Evolutionary conservation across 2,888 invertebrate species (phyloP), one percentile per base, ranked within the genome.

Genomic region (Sarcophaga subvicina): DNA sequence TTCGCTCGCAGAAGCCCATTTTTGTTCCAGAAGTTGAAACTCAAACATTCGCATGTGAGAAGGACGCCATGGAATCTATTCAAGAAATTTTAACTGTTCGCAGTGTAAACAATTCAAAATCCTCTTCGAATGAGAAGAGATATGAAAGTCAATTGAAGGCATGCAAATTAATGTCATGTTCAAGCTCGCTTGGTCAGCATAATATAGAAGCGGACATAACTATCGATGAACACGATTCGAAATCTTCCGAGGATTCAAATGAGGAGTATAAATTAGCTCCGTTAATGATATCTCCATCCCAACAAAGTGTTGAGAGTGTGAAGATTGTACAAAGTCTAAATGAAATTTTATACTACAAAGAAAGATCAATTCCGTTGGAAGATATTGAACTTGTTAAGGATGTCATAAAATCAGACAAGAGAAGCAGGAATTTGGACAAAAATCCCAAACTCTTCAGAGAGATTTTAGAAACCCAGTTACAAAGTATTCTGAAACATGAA

Each of bases 401-500:
- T n/a, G 88, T 90, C 20, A 85, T 91, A 6, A 90, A 89, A 45
- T 86, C 90, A 4, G 90, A 90, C 67, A 89, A 89, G 22, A 88
- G 90, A 1, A 87, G 89, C 79, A 87, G 86, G 10, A 76, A 88
- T 4, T 72, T 91, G 11, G 71, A 86, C 10, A 87, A 88, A 11
- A 89, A 90, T 76, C 88, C 90, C 14, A 47, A 88, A 45, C 63
- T 90, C 4, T 83, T 91, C n/a, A 90, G 90, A 75, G 90, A 90
- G 4, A 90, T 90, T 49, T 69, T 91, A 0, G 76, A 84, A 17
- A 87, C 88, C 0, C 91, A 90, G 11, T 80, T 91, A 14, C 80
- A 90, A 63, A 89, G 90, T 63, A 90, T 91, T 11, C 73, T 89
- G 4, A 87, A 85, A 25, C 91, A 91, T 45, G 90, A 90, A 66